A percentile compares a stretch with the other conserved stretches of the same genome.
Conservation (phyloP, 2,113 vertebrate genomes). For the Psilopogon haemacephalus region DNA sequence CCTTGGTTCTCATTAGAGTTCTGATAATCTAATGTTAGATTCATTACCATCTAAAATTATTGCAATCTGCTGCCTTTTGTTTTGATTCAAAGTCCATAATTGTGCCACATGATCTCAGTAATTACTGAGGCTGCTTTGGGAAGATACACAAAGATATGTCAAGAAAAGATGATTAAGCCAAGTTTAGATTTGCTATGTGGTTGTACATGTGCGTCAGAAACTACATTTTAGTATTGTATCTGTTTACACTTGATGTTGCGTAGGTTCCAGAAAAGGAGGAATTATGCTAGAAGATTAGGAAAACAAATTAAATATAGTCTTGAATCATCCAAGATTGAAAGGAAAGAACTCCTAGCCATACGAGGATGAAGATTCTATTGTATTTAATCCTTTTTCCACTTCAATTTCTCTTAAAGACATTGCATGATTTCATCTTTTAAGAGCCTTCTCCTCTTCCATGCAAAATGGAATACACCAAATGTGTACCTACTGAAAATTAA, state of each 20-base stretch:
- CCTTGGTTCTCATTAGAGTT: slow-evolving; percentile 30
- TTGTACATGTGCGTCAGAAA: slow-evolving; percentile 40
- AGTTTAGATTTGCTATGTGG: slow-evolving; percentile 37
- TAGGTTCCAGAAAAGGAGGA: slow-evolving; percentile 46
- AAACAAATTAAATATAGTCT: slow-evolving; percentile 39
- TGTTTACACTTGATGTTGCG: slow-evolving; percentile 42
- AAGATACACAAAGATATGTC: slow-evolving; percentile 9
- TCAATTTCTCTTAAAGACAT: neutral
- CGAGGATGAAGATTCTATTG: neutral
- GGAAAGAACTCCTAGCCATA: neutral
- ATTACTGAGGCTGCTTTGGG: slow-evolving; percentile 40
- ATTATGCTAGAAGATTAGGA: neutral
- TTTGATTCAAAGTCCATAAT: slow-evolving; percentile 59
- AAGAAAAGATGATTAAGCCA: slow-evolving; percentile 44
- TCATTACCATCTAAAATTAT: slow-evolving; percentile 53
- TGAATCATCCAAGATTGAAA: slow-evolving; percentile 20
- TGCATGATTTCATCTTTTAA: neutral
- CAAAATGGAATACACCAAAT: neutral
- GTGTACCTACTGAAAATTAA: neutral
- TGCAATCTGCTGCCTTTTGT: slow-evolving; percentile 57
- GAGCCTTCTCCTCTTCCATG: neutral
- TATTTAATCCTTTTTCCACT: neutral
- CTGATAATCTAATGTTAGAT: slow-evolving; percentile 58
- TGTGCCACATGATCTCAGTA: slow-evolving; percentile 48
- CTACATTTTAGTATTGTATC: slow-evolving; percentile 24